Conservation (phyloP, 64 coral and sea anemone genomes). For the Porites lutea region DNA sequence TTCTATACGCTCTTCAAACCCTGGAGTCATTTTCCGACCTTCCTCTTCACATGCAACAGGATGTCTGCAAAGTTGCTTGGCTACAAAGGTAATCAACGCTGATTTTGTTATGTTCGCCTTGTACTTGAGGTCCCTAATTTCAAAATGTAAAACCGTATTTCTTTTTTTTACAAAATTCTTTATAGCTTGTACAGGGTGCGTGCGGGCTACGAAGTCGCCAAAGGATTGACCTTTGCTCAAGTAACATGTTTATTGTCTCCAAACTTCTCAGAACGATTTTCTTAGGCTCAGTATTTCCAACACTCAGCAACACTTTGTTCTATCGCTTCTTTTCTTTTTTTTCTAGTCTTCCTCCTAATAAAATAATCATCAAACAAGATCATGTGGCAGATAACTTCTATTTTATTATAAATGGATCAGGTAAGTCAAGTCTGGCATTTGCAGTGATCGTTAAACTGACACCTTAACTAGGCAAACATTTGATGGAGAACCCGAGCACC, state of each 20-base stretch:
- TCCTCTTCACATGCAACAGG: conserved; percentile 90
- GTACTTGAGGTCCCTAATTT: neutral
- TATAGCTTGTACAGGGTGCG: too few relatives aligned
- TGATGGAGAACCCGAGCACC: too few relatives aligned
- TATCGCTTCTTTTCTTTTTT: neutral
- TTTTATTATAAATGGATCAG: conserved; percentile 88
- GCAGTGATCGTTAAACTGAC: neutral
- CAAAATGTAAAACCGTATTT: too few relatives aligned
- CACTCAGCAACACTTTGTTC: too few relatives aligned
- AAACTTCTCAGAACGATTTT: too few relatives aligned
- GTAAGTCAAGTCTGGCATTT: conserved; percentile 9
- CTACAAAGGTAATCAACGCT: conserved; percentile 70
- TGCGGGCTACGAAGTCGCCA: too few relatives aligned
- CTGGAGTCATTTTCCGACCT: conserved; percentile 78
- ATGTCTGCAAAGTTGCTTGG: conserved; percentile 91
- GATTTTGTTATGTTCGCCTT: neutral
- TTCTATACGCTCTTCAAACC: conserved; percentile 86
- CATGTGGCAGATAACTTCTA: conserved; percentile 89
- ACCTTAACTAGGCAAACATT: too few relatives aligned
- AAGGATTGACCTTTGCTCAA: too few relatives aligned
- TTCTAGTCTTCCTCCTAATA: conserved; percentile 78
- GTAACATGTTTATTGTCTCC: too few relatives aligned
- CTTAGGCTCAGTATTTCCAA: too few relatives aligned
- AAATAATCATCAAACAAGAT: conserved; percentile 90
- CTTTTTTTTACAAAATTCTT: too few relatives aligned